Conservation (phyloP, 1,140 invertebrate genomes). For the Drosophila auraria region DNA sequence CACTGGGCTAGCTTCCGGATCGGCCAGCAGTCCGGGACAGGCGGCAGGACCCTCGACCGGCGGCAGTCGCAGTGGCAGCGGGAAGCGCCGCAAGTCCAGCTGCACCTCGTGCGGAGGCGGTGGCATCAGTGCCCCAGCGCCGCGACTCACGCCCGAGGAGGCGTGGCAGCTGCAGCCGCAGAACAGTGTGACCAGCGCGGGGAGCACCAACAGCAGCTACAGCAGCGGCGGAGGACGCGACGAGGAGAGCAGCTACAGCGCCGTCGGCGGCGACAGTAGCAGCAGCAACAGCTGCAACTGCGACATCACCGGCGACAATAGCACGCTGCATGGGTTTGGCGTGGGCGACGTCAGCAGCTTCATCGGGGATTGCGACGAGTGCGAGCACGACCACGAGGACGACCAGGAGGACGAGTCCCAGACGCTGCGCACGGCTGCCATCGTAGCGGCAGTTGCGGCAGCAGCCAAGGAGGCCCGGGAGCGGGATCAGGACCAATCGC, state of each 20-base stretch:
- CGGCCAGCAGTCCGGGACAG: conserved; percentile 21
- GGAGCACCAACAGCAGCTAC: conserved; percentile 72
- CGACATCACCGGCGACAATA: conserved; percentile 80
- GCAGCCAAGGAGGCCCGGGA: conserved; percentile 60
- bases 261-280: conserved; percentile 72
- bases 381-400: conserved; percentile 41
- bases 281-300: conserved; percentile 83
- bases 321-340: conserved; percentile 75
- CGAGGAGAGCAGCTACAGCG: conserved; percentile 73
- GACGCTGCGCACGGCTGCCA: conserved; percentile 68
- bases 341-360: conserved; percentile 78
- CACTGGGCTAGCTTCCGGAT: conserved; percentile 24
- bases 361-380: conserved; percentile 67
- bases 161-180: conserved; percentile 72
- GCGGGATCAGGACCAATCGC: conserved; percentile 28
- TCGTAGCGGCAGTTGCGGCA: conserved; percentile 71
- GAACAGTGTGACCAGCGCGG: conserved; percentile 72
- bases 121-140: conserved; percentile 18
- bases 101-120: conserved; percentile 65
- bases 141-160: conserved; percentile 68
- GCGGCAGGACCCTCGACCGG: conserved; percentile 26
- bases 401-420: conserved; percentile 64
- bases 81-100: conserved; percentile 66
- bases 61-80: conserved; percentile 15
- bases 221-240: conserved; percentile 66